These are phyloP conservation scores for Ceratoteleas bidentatus DNA, from an alignment of 1,140 invertebrate genomes.

Conservation along the genomic window DNA sequence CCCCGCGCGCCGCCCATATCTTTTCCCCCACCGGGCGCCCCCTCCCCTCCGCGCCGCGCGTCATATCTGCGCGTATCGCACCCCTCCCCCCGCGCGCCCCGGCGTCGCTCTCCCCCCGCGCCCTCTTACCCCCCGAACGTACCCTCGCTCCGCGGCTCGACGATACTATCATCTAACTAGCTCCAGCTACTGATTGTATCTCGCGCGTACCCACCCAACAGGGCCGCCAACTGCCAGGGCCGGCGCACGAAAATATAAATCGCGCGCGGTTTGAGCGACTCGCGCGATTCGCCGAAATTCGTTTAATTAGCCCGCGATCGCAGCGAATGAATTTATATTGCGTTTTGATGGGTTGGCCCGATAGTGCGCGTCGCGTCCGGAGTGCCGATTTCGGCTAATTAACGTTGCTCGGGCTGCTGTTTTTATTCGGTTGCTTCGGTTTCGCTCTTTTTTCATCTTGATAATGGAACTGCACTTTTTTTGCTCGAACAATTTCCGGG, in stretches of 20 bases:
- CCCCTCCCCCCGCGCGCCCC: too few species aligned
- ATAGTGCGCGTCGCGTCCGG: constrained; percentile 1
- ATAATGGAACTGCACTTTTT: too few species aligned
- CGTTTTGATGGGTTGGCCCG: neutral
- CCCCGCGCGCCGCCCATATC: too few species aligned
- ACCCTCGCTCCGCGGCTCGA: constrained; percentile 76
- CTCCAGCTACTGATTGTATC: constrained; percentile 82
- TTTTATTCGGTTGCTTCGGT: too few species aligned
- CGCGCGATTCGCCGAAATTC: constrained; percentile 20
- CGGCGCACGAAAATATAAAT: constrained; percentile 68
- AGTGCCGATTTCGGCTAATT: neutral
- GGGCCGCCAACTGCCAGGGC: constrained; percentile 76
- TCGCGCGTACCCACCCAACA: constrained; percentile 76
- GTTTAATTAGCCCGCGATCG: constrained; percentile 31
- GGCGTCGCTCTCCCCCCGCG: too few species aligned
- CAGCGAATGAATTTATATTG: constrained; percentile 20
- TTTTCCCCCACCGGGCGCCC: too few species aligned
- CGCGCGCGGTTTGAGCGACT: constrained; percentile 14
- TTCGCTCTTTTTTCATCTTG: too few species aligned
- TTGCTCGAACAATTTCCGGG: too few species aligned
- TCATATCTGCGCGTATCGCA: too few species aligned
- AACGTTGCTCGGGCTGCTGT: too few species aligned
- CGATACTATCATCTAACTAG: constrained; percentile 82
- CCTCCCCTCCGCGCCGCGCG: too few species aligned
- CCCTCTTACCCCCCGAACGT: constrained; percentile 55